These are phyloP conservation scores for Nomada ruficornis DNA, from an alignment of 2,888 invertebrate genomes.

Conservation along the genomic window DNA sequence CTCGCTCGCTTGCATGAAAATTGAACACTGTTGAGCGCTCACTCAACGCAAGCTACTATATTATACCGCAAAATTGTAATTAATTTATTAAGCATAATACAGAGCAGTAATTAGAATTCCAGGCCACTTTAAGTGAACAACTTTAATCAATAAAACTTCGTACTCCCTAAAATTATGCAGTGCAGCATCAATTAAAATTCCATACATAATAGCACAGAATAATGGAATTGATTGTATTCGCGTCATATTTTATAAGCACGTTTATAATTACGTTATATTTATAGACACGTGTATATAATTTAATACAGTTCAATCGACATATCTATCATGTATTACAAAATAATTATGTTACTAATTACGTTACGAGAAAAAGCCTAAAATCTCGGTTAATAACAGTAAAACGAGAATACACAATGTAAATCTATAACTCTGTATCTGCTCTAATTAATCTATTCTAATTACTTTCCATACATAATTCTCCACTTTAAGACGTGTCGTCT, in stretches of 20 bases:
- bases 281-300: neutral
- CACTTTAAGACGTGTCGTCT: too few relatives aligned
- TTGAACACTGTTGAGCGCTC: neutral
- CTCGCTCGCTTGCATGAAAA: neutral
- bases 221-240: neutral
- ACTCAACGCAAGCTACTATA: neutral
- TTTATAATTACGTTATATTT: too few relatives aligned
- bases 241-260: neutral
- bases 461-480: too few relatives aligned
- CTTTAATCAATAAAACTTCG: neutral
- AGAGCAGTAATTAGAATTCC: neutral
- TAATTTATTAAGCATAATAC: slow-evolving; percentile 6
- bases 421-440: too few relatives aligned
- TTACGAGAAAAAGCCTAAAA: too few relatives aligned
- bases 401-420: too few relatives aligned
- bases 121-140: neutral
- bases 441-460: too few relatives aligned
- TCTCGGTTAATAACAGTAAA: too few relatives aligned
- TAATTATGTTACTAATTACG: too few relatives aligned
- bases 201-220: neutral
- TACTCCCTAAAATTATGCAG: neutral
- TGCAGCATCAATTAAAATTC: neutral
- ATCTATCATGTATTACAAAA: neutral
- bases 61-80: neutral
- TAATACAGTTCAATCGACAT: neutral